These are phyloP conservation scores for Triplophysa tibetana DNA, from an alignment of 2,113 vertebrate genomes.

Conservation along the genomic window DNA sequence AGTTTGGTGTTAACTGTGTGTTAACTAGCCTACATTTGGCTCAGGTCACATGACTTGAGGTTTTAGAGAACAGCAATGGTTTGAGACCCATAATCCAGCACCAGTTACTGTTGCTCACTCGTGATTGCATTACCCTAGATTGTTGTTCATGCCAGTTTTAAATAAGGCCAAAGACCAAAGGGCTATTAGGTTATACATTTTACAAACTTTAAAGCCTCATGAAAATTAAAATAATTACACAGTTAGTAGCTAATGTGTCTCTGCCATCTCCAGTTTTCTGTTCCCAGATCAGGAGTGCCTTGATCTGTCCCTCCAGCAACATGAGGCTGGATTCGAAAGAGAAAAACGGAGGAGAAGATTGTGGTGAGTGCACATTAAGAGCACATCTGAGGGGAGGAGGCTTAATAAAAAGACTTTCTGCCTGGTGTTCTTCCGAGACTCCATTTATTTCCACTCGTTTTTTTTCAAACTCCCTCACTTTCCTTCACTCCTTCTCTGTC, in stretches of 20 bases:
- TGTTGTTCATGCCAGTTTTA: too few relatives aligned
- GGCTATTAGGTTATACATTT: too few relatives aligned
- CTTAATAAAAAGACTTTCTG: slow-evolving; percentile 42
- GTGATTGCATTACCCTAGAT: too few relatives aligned
- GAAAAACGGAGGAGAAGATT: slow-evolving; percentile 27
- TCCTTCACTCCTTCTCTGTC: slow-evolving; percentile 28
- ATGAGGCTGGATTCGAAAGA: slow-evolving; percentile 1
- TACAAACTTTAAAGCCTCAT: too few relatives aligned
- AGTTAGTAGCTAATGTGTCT: background rate
- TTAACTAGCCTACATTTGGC: too few relatives aligned
- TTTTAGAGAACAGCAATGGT: too few relatives aligned
- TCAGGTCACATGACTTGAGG: too few relatives aligned
- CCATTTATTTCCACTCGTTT: slow-evolving; percentile 36
- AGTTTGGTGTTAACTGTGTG: too few relatives aligned
- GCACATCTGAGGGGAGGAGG: slow-evolving; percentile 44
- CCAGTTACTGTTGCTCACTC: too few relatives aligned
- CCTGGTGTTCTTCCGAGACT: slow-evolving; percentile 9
- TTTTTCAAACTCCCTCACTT: slow-evolving; percentile 32
- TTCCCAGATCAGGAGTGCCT: slow-evolving; percentile 13
- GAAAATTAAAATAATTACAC: background rate
- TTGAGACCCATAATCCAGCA: too few relatives aligned
- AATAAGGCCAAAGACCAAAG: too few relatives aligned
- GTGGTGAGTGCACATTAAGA: slow-evolving; percentile 52
- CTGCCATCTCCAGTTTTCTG: slow-evolving; percentile 8
- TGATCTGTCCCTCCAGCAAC: slow-evolving; percentile 24